A percentile compares a stretch with the other conserved stretches of the same genome.
These are phyloP conservation scores for Enteromius fasciolatus DNA, from an alignment of 2,797 vertebrate species.

Conservation along the genomic window DNA sequence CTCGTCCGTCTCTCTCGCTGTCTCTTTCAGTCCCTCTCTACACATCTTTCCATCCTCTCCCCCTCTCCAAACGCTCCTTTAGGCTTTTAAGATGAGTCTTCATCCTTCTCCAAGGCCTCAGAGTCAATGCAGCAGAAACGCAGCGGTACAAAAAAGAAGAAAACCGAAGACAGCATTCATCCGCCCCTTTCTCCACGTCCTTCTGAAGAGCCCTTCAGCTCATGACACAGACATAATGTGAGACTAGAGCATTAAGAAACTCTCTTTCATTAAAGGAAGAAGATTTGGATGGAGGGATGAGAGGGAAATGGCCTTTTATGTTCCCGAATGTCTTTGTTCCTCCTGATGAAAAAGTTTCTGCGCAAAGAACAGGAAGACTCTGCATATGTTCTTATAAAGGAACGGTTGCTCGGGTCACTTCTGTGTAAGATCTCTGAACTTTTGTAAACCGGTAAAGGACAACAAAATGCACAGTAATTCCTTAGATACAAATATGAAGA, in stretches of 20 bases:
- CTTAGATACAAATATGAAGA: background rate
- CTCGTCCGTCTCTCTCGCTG: slow-evolving; percentile 50
- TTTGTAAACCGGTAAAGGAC: background rate
- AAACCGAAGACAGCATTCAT: slow-evolving; percentile 56
- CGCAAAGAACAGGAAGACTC: slow-evolving; percentile 37
- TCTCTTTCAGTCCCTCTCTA: slow-evolving; percentile 71
- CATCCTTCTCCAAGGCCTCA: slow-evolving; percentile 77
- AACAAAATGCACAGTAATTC: slow-evolving; percentile 6
- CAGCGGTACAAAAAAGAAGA: slow-evolving; percentile 56
- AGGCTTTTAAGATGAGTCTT: slow-evolving; percentile 81
- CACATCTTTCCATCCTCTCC: slow-evolving; percentile 58
- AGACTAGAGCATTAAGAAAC: slow-evolving; percentile 78
- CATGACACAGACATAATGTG: slow-evolving; percentile 78
- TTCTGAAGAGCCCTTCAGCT: slow-evolving; percentile 79
- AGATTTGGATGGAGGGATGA: slow-evolving; percentile 60
- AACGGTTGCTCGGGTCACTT: background rate
- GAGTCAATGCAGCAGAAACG: slow-evolving; percentile 67
- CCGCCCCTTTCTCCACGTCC: slow-evolving; percentile 63
- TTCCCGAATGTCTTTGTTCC: slow-evolving; percentile 42
- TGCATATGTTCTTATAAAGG: slow-evolving; percentile 16
- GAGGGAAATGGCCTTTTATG: slow-evolving; percentile 60
- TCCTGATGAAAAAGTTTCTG: slow-evolving; percentile 49
- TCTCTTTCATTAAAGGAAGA: slow-evolving; percentile 54
- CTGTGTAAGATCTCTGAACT: background rate
- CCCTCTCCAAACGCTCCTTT: slow-evolving; percentile 72